Conservation (phyloP, 2,888 invertebrate genomes). For the Tipula confusa region DNA sequence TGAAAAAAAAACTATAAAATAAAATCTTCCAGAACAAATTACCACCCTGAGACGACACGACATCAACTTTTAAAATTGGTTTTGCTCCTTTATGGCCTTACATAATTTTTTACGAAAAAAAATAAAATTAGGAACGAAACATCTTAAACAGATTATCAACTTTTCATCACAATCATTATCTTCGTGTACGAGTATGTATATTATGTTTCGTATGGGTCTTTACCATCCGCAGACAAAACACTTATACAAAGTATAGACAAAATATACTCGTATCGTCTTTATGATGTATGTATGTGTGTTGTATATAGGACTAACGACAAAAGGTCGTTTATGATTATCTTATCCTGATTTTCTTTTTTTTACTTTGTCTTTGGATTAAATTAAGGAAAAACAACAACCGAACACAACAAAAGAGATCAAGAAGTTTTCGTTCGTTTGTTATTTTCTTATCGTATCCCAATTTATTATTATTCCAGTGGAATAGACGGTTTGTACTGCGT, state of each 20-base stretch:
- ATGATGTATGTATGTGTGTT: not conserved
- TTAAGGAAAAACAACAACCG: not conserved
- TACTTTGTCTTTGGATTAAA: conserved; percentile 12
- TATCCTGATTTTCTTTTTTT: not conserved
- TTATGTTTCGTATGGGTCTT: not conserved
- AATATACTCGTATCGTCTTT: not conserved
- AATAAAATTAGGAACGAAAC: not conserved
- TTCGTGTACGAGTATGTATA: too few relatives aligned
- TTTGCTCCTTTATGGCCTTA: not conserved
- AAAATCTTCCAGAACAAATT: not conserved
- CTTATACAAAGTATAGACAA: not conserved
- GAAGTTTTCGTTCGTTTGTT: not conserved
- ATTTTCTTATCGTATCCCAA: not conserved
- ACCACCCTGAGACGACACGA: not conserved
- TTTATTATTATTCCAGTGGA: conserved; percentile 15
- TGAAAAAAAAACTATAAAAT: not conserved
- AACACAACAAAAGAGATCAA: not conserved
- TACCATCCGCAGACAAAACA: not conserved
- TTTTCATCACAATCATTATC: conserved; percentile 25
- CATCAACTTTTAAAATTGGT: not conserved
- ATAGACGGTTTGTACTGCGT: not conserved
- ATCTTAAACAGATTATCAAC: conserved; percentile 3
- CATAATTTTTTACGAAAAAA: not conserved
- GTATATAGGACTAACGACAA: not conserved
- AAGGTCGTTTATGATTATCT: conserved; percentile 9